A percentile compares a stretch with the other conserved stretches of the same genome.
phyloP scores from a whole-genome alignment of 2,113 vertebrate genomes.

The Ceyx margarethae region DNA sequence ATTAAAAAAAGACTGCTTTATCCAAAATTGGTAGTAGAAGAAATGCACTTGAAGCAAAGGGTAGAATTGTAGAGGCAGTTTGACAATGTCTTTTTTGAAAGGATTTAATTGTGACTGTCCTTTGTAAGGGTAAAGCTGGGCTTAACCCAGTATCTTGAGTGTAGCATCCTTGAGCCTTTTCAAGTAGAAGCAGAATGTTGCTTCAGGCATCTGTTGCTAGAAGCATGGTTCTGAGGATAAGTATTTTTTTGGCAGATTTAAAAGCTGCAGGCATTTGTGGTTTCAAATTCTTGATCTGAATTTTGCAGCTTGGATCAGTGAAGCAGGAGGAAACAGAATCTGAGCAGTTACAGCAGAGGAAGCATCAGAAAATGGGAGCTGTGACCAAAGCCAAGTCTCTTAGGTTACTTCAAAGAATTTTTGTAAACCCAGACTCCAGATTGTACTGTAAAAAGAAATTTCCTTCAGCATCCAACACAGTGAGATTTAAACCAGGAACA shows the following conservation, averaged over 20 bases:
- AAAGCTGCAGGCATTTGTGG: constrained; percentile 30
- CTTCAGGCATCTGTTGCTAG: background rate
- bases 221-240: constrained; percentile 10
- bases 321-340: background rate
- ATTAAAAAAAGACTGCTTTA: background rate
- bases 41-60: background rate
- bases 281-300: constrained; percentile 46
- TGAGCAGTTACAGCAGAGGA: constrained; percentile 6
- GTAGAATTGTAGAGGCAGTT: background rate
- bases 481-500: background rate
- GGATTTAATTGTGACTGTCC: background rate
- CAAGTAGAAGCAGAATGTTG: background rate
- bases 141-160: background rate
- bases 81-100: background rate
- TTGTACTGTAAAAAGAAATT: constrained; percentile 4
- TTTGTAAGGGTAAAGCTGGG: background rate
- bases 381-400: constrained; percentile 21
- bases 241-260: constrained; percentile 20
- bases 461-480: background rate
- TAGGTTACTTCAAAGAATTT: constrained; percentile 37
- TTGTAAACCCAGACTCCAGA: constrained; percentile 27
- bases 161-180: background rate
- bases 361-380: constrained; percentile 14
- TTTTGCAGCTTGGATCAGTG: constrained; percentile 33
- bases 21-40: background rate